phyloP scores from a whole-genome alignment of 2,113 vertebrate species.

The Astur gentilis region DNA sequence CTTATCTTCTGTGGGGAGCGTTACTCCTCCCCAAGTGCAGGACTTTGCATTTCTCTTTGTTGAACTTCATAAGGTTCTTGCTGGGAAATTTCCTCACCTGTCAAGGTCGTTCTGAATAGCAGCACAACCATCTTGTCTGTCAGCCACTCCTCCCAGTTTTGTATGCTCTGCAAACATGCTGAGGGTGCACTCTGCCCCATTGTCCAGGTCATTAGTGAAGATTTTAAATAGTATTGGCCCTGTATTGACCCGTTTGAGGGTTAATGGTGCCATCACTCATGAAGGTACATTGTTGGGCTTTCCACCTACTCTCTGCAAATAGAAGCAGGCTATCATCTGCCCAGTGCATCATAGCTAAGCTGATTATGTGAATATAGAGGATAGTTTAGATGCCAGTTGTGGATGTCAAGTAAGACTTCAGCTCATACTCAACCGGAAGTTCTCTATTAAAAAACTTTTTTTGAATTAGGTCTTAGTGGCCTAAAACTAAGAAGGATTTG shows the following conservation, averaged over 20 bases:
- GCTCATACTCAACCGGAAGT: not conserved
- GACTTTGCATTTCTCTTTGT: not conserved
- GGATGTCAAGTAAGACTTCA: not conserved
- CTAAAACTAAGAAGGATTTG: not conserved
- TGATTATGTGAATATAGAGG: not conserved
- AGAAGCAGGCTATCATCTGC: not conserved
- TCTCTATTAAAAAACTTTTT: not conserved
- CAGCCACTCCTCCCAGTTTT: not conserved
- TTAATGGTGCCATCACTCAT: not conserved
- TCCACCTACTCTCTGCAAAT: not conserved
- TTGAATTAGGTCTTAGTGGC: not conserved
- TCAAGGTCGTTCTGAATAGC: not conserved
- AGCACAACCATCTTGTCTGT: not conserved
- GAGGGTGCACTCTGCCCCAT: not conserved
- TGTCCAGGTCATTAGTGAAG: not conserved
- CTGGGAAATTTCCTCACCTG: not conserved
- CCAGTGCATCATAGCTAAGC: not conserved
- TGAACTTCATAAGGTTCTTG: not conserved
- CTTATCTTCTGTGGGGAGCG: not conserved
- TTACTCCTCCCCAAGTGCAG: not conserved
- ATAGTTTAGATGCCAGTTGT: not conserved
- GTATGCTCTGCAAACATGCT: not conserved
- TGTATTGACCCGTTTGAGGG: not conserved
- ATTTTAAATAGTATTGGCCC: not conserved
- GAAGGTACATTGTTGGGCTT: not conserved